Evolutionary conservation across 2,797 vertebrate genomes (phyloP).

Genomic region (Chromis chromis): DNA sequence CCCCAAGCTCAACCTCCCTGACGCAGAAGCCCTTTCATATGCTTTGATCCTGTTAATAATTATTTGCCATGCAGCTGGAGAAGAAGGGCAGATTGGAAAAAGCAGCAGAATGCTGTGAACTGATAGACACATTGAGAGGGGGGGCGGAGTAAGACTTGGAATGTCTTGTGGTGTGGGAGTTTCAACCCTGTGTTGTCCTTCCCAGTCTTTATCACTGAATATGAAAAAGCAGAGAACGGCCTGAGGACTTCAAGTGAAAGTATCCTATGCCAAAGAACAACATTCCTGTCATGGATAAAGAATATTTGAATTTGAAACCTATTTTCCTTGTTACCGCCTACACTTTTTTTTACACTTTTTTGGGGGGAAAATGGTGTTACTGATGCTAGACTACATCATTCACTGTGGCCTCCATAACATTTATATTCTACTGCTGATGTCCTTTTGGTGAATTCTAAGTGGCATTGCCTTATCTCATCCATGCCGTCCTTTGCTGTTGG

Average conservation of each 20-base stretch:
- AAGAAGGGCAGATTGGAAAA: constrained; percentile 62
- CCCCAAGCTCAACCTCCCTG: constrained; percentile 64
- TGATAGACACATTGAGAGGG: constrained; percentile 48
- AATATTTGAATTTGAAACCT: constrained; percentile 17
- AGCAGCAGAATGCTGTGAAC: constrained; percentile 51
- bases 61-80: constrained; percentile 64
- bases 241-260: constrained; percentile 23
- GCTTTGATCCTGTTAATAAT: constrained; percentile 79
- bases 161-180: constrained; percentile 41
- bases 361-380: constrained; percentile 2
- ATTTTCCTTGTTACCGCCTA: not conserved
- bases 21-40: constrained; percentile 59
- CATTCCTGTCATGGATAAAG: constrained; percentile 22
- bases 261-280: constrained; percentile 26
- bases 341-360: too few relatives aligned
- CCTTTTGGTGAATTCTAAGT: constrained; percentile 33
- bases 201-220: constrained; percentile 29
- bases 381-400: constrained; percentile 14
- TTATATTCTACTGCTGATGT: constrained; percentile 14
- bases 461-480: constrained; percentile 45
- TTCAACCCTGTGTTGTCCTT: constrained; percentile 44
- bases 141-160: constrained; percentile 18
- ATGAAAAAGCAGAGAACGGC: constrained; percentile 16
- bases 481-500: constrained; percentile 27
- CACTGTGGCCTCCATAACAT: not conserved